Base-by-base conservation (phyloP, 2,797 vertebrate species). In the Anabas testudineus region DNA sequence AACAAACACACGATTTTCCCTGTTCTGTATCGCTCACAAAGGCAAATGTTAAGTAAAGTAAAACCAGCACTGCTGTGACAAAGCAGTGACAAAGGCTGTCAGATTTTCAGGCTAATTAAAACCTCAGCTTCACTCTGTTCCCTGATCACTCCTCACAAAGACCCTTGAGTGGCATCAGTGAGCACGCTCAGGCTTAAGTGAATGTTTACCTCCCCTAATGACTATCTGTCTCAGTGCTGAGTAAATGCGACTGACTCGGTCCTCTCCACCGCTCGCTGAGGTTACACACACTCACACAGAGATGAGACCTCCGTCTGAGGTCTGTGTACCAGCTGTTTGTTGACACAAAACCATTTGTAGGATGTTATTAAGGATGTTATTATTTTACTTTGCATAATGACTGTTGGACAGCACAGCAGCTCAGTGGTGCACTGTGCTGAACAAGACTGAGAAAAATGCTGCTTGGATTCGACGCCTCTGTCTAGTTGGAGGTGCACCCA, bases 151-250 rank as follows among this genome's bases (percentile, higher is more conserved):
- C 77, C 84, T 89, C 83, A 82, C 82, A 80, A 61, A 90, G 84
- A 88, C 89, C 88, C 85, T 87, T 90, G 87, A 91, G 83, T 87
- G 91, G 89, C 87, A 81, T 86, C 81, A 87, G 89, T 91, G 82
- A 89, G 82, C 86, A 83, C 67, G 69, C 86, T 89, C 83, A 73
- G 77, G 86, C 89, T 91, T 91, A 92, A 92, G 89, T 88, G 91
- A 92, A 91, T 92, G 90, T 93, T 93, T 93, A 91, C 90, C 88
- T 90, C 84, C 87, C 74, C 81, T 92, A 93, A 93, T 94, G 92
- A 92, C 88, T 90, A 83, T 85, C 91, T 91, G 89, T 91, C 90
- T 90, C 67, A 7, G 73, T 32, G 63, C 78, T 84, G 89, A 90
- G 87, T 89, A 90, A 90, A 91, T 62, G 80, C 70, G 21, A 82